Evolutionary conservation across 2,888 invertebrate genomes (phyloP).

Genomic region (Tubiluchus corallicola): DNA sequence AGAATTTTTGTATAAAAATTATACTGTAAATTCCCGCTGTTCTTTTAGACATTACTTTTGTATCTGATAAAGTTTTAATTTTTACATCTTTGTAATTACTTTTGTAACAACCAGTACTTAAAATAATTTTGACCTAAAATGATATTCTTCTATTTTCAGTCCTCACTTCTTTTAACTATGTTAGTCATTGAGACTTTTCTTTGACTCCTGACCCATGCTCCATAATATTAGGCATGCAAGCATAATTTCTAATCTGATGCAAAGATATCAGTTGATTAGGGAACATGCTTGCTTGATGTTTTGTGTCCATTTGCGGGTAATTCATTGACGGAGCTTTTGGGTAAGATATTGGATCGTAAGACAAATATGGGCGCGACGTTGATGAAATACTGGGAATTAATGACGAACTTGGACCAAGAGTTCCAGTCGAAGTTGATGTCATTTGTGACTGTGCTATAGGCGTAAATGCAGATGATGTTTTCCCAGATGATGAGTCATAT

Average conservation of each 20-base stretch:
- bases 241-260: constrained; percentile 89
- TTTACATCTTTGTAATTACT: too few relatives aligned
- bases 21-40: too few relatives aligned
- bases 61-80: too few relatives aligned
- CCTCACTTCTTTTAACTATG: too few relatives aligned
- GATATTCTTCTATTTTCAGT: too few relatives aligned
- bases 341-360: constrained; percentile 77
- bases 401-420: constrained; percentile 13
- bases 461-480: constrained; percentile 52
- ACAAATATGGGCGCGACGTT: constrained; percentile 36
- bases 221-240: constrained; percentile 59
- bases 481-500: constrained; percentile 15
- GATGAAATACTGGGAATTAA: constrained; percentile 17
- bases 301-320: constrained; percentile 24
- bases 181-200: constrained; percentile 18
- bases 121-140: too few relatives aligned
- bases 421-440: constrained; percentile 17
- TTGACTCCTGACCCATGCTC: constrained; percentile 40
- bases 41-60: too few relatives aligned
- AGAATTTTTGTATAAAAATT: too few relatives aligned
- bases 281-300: constrained; percentile 40
- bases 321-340: constrained; percentile 37
- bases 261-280: constrained; percentile 84
- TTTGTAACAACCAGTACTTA: too few relatives aligned
- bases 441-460: constrained; percentile 46